Conservation (phyloP, 2,888 invertebrate species). For the Pristionchus mayeri region DNA sequence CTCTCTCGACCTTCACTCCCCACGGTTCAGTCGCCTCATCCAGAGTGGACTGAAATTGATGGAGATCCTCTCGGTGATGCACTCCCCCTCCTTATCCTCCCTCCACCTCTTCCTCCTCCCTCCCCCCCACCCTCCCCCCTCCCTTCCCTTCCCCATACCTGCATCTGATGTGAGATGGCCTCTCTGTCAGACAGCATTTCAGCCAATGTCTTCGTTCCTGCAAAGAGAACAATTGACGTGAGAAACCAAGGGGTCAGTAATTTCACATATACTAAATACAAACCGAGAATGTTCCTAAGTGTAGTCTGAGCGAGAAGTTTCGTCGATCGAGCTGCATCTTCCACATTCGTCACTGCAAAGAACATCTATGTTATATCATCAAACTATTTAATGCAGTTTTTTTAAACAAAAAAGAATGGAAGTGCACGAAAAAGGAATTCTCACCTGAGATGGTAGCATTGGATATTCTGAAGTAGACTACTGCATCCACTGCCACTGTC, state of each 20-base stretch:
- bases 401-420: not conserved
- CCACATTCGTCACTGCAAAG: slow-evolving; percentile 79
- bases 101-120: too few relatives aligned
- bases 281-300: slow-evolving; percentile 66
- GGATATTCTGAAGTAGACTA: slow-evolving; percentile 83
- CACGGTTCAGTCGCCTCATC: slow-evolving; percentile 79
- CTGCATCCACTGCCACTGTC: slow-evolving; percentile 95
- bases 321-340: slow-evolving; percentile 77
- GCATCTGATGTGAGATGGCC: slow-evolving; percentile 84
- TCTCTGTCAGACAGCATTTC: slow-evolving; percentile 97
- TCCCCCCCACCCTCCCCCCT: not conserved
- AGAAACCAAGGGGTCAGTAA: too few relatives aligned
- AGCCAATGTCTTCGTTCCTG: slow-evolving; percentile 95
- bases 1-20: slow-evolving; percentile 79
- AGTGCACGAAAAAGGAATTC: not conserved
- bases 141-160: slow-evolving; percentile 52
- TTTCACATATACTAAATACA: not conserved
- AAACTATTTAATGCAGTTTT: not conserved
- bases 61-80: not conserved
- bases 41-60: slow-evolving; percentile 75
- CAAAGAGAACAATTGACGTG: slow-evolving; percentile 75
- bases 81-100: not conserved
- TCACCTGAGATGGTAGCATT: slow-evolving; percentile 90
- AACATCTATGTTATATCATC: too few relatives aligned
- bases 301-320: slow-evolving; percentile 78